Base-by-base conservation (phyloP, 2,888 invertebrate genomes). In the Macropis europaea region DNA sequence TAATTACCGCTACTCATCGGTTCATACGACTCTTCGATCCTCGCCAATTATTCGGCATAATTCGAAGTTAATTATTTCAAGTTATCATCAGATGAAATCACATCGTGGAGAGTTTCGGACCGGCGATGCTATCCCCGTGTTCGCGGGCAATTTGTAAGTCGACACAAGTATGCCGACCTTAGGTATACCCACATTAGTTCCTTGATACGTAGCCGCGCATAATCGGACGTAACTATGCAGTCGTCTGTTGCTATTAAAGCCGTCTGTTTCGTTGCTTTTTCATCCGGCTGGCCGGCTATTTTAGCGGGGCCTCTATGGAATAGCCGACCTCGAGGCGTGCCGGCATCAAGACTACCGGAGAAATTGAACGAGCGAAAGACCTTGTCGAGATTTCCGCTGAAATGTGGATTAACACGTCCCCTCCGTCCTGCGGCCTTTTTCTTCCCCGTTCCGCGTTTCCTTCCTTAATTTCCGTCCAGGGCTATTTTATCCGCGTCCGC, bases 41-140 rank as follows among this genome's bases (percentile, higher is more conserved):
- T 36, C 47, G 53, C 71, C 66, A 72, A 78, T 80, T 78, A 80
- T 78, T 72, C 57, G 32, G 36, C 76, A 66, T 73, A 77, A 77
- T 54, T 24, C 64, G 53, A 64, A 60, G 72, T 78, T 80, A 80
- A 80, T 81, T 81, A 76, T 79, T 77, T 56, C 54, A 50, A 67
- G 63, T 72, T 72, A 63, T 42, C 72, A 79, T 75, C 73, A 56
- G 73, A 67, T 53, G 57, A 59, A 63, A 80, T 77, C 72, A 42
- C 54, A 4, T 2, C 28, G 63, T 26, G 36, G 22, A 53, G 48
- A 26, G 48, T 28, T 54, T 63, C 52, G 38, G 38, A 22, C 32
- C 38, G 28, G 19, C 38, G 53, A 15, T 3, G 42, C n/a, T 28
- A 32, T 30, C 11, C 19, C 30, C 19, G 60, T 36, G 50, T 76